Conservation (phyloP, 2,113 vertebrate genomes). For the Pangasianodon hypophthalmus region DNA sequence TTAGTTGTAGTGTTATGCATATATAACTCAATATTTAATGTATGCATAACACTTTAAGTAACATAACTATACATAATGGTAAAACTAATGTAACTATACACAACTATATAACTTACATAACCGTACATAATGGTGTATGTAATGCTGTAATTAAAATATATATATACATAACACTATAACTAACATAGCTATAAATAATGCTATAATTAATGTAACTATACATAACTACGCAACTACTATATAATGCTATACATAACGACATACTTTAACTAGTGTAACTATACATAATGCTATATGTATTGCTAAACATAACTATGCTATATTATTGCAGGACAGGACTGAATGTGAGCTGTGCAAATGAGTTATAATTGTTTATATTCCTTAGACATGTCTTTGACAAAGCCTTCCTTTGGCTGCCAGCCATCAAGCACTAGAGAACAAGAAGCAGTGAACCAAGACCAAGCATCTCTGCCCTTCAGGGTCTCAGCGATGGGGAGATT, state of each 20-base stretch:
- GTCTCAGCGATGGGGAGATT: constrained; percentile 32
- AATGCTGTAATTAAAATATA: no score
- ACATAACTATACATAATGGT: not conserved
- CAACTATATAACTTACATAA: not conserved
- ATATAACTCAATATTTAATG: not conserved
- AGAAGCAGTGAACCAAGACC: not conserved
- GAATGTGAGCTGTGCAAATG: not conserved
- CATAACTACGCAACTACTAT: no score
- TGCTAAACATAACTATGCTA: no score
- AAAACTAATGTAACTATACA: no score
- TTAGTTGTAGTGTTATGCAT: no score
- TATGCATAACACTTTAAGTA: not conserved
- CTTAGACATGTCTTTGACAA: not conserved
- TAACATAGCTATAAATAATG: no score
- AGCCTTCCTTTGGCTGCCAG: not conserved
- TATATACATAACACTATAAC: no score
- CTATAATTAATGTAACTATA: no score
- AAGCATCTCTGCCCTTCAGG: constrained; percentile 12
- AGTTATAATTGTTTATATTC: not conserved
- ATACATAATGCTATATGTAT: not conserved
- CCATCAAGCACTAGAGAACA: not conserved
- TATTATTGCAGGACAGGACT: no score
- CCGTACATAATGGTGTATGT: no score
- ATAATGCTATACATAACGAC: no score
- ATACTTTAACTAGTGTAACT: not conserved